Conservation (phyloP, 2,797 vertebrate species). For the Hybognathus amarus region DNA sequence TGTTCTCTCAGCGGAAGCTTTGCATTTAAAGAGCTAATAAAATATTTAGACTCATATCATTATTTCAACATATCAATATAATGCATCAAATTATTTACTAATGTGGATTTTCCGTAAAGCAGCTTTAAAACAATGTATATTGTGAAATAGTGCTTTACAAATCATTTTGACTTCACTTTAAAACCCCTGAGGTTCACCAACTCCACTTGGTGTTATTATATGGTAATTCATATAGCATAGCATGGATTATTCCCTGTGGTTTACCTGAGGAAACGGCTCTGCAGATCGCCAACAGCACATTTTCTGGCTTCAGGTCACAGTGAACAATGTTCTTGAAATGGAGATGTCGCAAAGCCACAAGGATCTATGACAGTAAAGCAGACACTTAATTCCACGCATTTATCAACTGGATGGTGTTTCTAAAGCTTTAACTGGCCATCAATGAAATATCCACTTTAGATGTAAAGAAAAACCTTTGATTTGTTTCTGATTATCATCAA, state of each 20-base stretch:
- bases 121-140: neutral
- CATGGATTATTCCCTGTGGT: neutral
- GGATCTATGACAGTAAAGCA: slow-evolving; percentile 80
- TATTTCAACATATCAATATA: too few relatives aligned
- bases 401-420: slow-evolving; percentile 12
- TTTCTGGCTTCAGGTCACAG: slow-evolving; percentile 99
- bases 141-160: too few relatives aligned
- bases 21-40: too few relatives aligned
- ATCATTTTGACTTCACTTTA: neutral
- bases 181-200: neutral
- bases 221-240: neutral
- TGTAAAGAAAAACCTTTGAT: neutral
- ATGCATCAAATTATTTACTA: too few relatives aligned
- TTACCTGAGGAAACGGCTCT: slow-evolving; percentile 95
- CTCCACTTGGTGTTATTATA: too few relatives aligned
- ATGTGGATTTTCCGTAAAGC: neutral
- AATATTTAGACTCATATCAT: too few relatives aligned
- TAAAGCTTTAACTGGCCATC: neutral
- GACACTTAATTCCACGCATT: slow-evolving; percentile 31
- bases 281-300: slow-evolving; percentile 94
- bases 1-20: too few relatives aligned
- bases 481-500: neutral
- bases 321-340: slow-evolving; percentile 99
- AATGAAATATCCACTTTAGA: neutral
- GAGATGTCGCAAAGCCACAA: slow-evolving; percentile 96